A percentile compares a stretch with the other conserved stretches of the same genome.
Conservation (phyloP, 1,140 invertebrate species). For the Rhyacophila brunnea region DNA sequence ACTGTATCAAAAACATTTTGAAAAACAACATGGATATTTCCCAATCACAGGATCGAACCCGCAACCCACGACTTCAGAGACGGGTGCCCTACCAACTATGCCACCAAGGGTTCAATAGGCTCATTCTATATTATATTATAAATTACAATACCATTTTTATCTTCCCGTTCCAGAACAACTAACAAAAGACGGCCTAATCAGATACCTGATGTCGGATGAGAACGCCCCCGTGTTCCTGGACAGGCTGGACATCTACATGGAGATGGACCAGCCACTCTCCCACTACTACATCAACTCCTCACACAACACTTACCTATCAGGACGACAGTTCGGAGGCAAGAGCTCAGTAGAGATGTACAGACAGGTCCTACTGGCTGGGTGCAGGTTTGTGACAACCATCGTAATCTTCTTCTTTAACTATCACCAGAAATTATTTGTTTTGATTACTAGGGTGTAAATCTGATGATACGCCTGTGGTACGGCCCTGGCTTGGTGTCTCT, state of each 20-base stretch:
- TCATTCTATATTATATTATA: too few species aligned
- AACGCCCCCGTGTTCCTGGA: constrained; percentile 98
- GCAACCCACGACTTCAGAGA: too few species aligned
- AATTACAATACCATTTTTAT: too few species aligned
- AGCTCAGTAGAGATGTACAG: constrained; percentile 99
- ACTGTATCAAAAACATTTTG: too few species aligned
- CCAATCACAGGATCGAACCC: too few species aligned
- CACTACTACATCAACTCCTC: constrained; percentile 99
- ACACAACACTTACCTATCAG: constrained; percentile 97
- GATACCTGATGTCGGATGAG: constrained; percentile 98
- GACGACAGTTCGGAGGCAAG: constrained; percentile 95
- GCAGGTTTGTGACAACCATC: constrained; percentile 61
- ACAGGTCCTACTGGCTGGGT: constrained; percentile 92
- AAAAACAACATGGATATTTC: too few species aligned
- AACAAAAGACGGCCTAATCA: constrained; percentile 92
- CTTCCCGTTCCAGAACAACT: constrained; percentile 58
- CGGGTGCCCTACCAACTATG: too few species aligned
- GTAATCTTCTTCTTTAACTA: neutral
- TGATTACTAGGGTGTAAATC: too few species aligned
- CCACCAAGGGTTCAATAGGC: too few species aligned
- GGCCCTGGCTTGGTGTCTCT: too few species aligned
- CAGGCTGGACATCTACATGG: constrained; percentile 94
- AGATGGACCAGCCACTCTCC: constrained; percentile 96
- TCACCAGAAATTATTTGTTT: too few species aligned
- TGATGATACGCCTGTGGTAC: too few species aligned